phyloP scores from a whole-genome alignment of 2,797 vertebrate genomes.

The Crossoptilon crossoptilon region DNA sequence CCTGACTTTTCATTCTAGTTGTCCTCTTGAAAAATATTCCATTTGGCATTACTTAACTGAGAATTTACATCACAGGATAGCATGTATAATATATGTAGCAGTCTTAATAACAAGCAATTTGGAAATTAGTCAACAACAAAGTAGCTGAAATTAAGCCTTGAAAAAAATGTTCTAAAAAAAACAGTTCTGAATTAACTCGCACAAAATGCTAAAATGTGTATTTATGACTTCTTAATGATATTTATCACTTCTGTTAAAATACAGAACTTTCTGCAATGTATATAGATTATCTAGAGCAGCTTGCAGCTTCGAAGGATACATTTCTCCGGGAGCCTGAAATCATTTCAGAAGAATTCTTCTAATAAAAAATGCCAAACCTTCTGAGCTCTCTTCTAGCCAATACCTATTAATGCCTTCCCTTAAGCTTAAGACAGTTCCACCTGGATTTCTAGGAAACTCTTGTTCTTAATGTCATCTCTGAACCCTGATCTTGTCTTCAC shows the following conservation, averaged over 20 bases:
- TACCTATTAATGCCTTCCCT: neutral
- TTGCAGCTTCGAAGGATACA: neutral
- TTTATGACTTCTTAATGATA: neutral
- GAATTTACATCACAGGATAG: neutral
- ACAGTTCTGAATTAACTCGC: neutral
- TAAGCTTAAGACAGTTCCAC: neutral
- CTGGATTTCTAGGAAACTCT: neutral
- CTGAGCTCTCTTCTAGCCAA: neutral
- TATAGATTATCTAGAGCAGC: no score
- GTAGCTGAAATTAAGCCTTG: neutral
- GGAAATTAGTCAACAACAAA: neutral
- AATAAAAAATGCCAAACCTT: neutral
- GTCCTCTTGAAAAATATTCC: neutral
- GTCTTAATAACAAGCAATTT: neutral
- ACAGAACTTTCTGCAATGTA: neutral
- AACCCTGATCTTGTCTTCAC: neutral
- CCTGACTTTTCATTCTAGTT: neutral
- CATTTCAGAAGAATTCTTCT: neutral
- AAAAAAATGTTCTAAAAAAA: neutral
- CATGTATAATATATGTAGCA: neutral
- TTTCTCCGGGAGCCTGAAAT: neutral
- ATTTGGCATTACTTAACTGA: neutral
- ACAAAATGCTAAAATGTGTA: fast-evolving
- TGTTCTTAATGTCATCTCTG: neutral
- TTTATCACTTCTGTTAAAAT: neutral